Evolutionary conservation across 2,888 invertebrate species (phyloP), one percentile per base, ranked within the genome.

Genomic region (Drosophila histrio): DNA sequence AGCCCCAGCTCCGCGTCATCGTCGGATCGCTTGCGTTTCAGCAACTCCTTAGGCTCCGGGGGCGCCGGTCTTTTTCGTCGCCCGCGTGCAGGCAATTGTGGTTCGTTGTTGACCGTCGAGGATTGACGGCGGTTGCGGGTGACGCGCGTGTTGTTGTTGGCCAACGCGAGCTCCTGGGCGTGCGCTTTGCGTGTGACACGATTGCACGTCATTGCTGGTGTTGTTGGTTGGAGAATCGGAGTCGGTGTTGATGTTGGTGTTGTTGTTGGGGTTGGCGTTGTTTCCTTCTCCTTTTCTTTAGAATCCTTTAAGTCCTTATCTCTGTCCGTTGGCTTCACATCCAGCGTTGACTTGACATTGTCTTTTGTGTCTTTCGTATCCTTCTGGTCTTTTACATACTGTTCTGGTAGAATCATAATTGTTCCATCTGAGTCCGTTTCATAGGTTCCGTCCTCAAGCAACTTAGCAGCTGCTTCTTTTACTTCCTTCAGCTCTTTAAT

Each of bases 121-220:
- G 87, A 81, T 34, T 87, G 77, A 2, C 72, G 71, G 7, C 89
- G 88, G 43, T 91, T 91, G 38, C 91, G 87, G 6, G 91, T 91
- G 13, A 91, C 73, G 9, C 91, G 88, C 0, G 90, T 90, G 30
- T 86, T 90, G 41, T 73, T 82, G 15, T 49, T 58, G 36, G 73
- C 73, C 77, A 74, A 3, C 2, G 79, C 84, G 59, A 87, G 85
- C 63, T 90, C 89, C 69, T 89, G 84, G 17, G 89, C 90, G 8
- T 89, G 77, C 0, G 91, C 77, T 44, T 91, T 91, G 38, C 91
- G 90, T 7, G 91, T 91, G 7, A 89, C 77, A n/a, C 91, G 81
- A 53, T 91, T 91, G 39, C 84, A 81, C 5, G 36, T 53, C 7
- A 62, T 38, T 15, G 72, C 22, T 17, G 83, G 30, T 7, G 66